Conservation (phyloP, 2,797 vertebrate genomes). For the Enteromius anoplus region DNA sequence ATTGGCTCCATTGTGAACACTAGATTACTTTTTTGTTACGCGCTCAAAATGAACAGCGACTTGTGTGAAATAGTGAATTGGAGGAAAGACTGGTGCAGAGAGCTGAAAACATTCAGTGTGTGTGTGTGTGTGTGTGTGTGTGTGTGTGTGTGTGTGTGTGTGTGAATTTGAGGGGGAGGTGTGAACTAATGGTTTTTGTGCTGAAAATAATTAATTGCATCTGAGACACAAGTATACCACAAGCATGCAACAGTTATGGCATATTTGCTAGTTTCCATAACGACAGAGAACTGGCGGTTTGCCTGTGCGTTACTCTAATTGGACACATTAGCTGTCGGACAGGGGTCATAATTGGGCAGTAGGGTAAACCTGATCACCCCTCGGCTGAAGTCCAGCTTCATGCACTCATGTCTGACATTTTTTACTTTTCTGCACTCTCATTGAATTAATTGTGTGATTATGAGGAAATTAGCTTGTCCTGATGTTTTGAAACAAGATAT, state of each 20-base stretch:
- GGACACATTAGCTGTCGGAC: conserved; percentile 35
- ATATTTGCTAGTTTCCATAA: conserved; percentile 77
- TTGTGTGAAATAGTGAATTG: conserved; percentile 21
- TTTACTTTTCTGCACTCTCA: neutral
- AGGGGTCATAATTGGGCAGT: conserved; percentile 32
- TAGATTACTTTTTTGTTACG: neutral
- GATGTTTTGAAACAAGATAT: neutral
- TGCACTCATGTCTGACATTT: conserved; percentile 11
- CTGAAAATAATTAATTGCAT: conserved; percentile 58
- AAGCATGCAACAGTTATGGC: conserved; percentile 57
- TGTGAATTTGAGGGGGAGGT: conserved; percentile 52
- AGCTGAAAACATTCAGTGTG: neutral
- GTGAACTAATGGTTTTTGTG: conserved; percentile 59
- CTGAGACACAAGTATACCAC: conserved; percentile 52
- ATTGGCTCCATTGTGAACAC: neutral
- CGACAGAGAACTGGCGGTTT: conserved; percentile 71
- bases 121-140: conserved; percentile 39
- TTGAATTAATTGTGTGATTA: neutral
- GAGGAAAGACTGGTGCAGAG: neutral
- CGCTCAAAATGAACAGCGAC: neutral
- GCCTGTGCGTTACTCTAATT: conserved; percentile 31
- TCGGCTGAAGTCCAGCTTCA: conserved; percentile 4
- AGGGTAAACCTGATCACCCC: conserved; percentile 12
- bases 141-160: conserved; percentile 29
- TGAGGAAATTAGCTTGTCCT: neutral